A percentile compares a stretch with the other conserved stretches of the same genome.
These are phyloP conservation scores for Drosophila pseudoananassae DNA, from an alignment of 1,140 invertebrate genomes.

Conservation along the genomic window DNA sequence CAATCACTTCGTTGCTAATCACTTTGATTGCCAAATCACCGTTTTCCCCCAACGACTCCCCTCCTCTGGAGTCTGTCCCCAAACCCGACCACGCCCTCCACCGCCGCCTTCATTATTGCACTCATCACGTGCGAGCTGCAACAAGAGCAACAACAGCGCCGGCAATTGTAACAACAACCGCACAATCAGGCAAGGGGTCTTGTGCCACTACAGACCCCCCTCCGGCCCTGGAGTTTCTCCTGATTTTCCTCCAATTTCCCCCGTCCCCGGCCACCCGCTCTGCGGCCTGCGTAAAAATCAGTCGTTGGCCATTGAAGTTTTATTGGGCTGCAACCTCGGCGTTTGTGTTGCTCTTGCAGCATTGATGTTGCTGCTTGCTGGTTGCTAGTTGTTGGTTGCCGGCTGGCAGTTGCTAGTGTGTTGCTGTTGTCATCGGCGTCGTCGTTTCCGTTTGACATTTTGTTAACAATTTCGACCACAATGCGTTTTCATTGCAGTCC, in stretches of 20 bases:
- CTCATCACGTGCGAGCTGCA: conserved; percentile 67
- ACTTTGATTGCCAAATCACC: conserved; percentile 57
- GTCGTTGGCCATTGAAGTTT: conserved; percentile 71
- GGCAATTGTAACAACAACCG: conserved; percentile 77
- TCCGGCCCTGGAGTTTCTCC: neutral
- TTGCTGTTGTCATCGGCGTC: conserved; percentile 46
- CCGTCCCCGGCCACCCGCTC: neutral
- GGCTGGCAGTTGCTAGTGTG: neutral
- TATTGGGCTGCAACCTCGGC: conserved; percentile 63
- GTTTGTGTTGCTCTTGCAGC: neutral
- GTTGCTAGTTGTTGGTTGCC: conserved; percentile 3
- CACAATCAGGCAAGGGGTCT: conserved; percentile 61
- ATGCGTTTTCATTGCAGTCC: conserved; percentile 75
- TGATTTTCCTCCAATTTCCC: conserved; percentile 17
- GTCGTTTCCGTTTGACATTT: conserved; percentile 80
- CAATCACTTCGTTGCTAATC: conserved; percentile 46
- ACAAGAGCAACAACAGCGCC: conserved; percentile 34
- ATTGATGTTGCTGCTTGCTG: conserved; percentile 9
- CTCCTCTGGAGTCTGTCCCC: conserved; percentile 3
- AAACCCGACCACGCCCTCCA: neutral
- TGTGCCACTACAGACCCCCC: neutral
- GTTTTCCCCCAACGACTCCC: conserved; percentile 5
- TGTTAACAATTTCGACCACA: conserved; percentile 83
- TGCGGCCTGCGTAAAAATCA: conserved; percentile 52
- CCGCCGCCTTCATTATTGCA: conserved; percentile 43